Evolutionary conservation across 2,888 invertebrate species (phyloP).

Genomic region (Trachelus stipa): DNA sequence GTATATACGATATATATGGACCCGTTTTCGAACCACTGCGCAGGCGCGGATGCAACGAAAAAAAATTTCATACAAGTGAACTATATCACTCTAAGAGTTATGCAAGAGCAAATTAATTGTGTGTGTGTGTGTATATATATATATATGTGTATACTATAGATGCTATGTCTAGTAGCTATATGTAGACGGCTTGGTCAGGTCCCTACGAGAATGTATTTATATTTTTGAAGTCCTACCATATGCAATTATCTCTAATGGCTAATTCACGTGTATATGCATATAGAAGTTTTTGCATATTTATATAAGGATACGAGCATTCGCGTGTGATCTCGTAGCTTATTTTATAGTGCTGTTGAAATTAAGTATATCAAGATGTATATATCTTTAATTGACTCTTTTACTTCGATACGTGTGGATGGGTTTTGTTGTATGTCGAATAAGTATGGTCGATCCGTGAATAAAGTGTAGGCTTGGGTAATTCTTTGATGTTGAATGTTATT

Average conservation of each 20-base stretch:
- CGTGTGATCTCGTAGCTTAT: slow-evolving; percentile 10
- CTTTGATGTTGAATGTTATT: background rate
- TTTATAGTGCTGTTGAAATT: background rate
- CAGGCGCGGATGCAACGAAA: slow-evolving; percentile 33
- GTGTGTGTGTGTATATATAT: background rate
- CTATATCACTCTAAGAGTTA: background rate
- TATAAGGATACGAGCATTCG: slow-evolving; percentile 8
- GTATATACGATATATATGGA: slow-evolving; percentile 40
- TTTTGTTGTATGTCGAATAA: background rate
- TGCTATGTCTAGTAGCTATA: slow-evolving; percentile 1
- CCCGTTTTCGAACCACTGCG: slow-evolving; percentile 52
- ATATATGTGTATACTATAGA: slow-evolving; percentile 9
- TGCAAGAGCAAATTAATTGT: slow-evolving; percentile 2
- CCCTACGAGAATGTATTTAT: slow-evolving; percentile 28
- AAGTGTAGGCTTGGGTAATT: background rate
- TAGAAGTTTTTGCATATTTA: slow-evolving; percentile 11
- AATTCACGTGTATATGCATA: slow-evolving; percentile 9
- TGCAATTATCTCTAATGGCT: background rate
- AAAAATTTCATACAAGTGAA: slow-evolving; percentile 11
- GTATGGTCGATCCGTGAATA: background rate
- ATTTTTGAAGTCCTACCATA: background rate
- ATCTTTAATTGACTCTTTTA: slow-evolving; percentile 47
- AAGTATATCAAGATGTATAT: slow-evolving; percentile 7
- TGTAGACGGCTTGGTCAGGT: slow-evolving; percentile 39
- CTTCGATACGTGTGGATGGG: slow-evolving; percentile 14